Evolutionary conservation across 2,113 vertebrate species (phyloP).

Genomic region (Tupaia tana): DNA sequence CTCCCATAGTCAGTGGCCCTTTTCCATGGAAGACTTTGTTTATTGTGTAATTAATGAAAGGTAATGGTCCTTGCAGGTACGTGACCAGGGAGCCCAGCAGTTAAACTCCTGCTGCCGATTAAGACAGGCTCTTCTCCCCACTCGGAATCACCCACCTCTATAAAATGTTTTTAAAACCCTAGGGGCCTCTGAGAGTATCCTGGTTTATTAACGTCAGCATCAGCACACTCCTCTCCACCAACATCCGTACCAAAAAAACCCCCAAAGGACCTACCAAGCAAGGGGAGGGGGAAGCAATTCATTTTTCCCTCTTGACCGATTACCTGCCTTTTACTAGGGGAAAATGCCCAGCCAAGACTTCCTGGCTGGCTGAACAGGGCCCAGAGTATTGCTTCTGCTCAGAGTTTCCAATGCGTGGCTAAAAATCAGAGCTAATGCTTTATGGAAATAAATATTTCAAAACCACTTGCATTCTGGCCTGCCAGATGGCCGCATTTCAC

Average conservation of each 20-base stretch:
- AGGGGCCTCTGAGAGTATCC: not conserved
- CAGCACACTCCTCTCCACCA: not conserved
- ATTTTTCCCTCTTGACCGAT: not conserved
- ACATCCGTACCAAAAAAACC: not conserved
- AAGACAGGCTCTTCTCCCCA: not conserved
- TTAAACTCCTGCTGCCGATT: conserved; percentile 18
- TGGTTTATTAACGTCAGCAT: conserved; percentile 46
- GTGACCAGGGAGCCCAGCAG: conserved; percentile 33
- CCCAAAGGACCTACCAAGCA: not conserved
- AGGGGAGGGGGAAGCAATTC: not conserved
- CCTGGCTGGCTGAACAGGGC: not conserved
- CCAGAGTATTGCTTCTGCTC: conserved; percentile 7
- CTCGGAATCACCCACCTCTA: conserved; percentile 15
- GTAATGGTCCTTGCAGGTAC: conserved; percentile 61
- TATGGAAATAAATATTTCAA: conserved; percentile 71
- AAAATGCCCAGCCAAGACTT: not conserved
- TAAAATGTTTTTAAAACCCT: conserved; percentile 29
- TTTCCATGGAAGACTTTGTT: not conserved
- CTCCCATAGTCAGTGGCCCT: not conserved
- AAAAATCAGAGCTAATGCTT: conserved; percentile 65
- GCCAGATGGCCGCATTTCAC: conserved; percentile 77
- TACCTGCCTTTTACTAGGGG: not conserved
- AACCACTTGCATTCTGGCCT: conserved; percentile 68
- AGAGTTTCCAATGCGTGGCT: conserved; percentile 23
- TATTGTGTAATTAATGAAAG: conserved; percentile 54